A percentile compares a stretch with the other conserved stretches of the same genome.
Conservation (phyloP, 2,113 vertebrate genomes). For the Boleophthalmus pectinirostris region DNA sequence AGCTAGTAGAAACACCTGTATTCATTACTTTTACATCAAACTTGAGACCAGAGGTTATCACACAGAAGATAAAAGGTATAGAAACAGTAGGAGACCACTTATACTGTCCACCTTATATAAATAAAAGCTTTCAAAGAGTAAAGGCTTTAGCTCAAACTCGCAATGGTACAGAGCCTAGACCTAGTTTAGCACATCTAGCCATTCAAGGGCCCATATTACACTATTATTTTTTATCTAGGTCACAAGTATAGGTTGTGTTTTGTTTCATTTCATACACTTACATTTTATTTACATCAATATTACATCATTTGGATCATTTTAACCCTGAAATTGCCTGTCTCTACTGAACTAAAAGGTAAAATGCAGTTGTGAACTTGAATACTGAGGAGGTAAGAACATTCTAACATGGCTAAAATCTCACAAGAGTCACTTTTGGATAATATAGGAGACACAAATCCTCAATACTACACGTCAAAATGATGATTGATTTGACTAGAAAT, state of each 20-base stretch:
- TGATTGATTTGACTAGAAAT: too few species aligned
- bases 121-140: too few species aligned
- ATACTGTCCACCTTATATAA: neutral
- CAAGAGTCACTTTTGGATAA: too few species aligned
- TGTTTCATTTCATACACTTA: too few species aligned
- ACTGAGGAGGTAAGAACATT: too few species aligned
- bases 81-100: neutral
- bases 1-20: conserved; percentile 40
- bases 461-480: neutral
- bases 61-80: conserved; percentile 10
- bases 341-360: too few species aligned
- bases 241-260: neutral
- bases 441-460: neutral
- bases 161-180: neutral
- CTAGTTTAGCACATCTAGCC: neutral
- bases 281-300: too few species aligned
- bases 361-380: too few species aligned
- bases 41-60: conserved; percentile 36
- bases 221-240: neutral
- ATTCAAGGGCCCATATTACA: neutral
- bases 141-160: neutral
- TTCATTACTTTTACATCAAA: conserved; percentile 26
- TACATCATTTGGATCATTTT: too few species aligned
- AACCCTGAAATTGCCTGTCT: too few species aligned
- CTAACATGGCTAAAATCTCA: too few species aligned